Evolutionary conservation across 2,797 vertebrate genomes (phyloP).

Genomic region (Valencia hispanica): DNA sequence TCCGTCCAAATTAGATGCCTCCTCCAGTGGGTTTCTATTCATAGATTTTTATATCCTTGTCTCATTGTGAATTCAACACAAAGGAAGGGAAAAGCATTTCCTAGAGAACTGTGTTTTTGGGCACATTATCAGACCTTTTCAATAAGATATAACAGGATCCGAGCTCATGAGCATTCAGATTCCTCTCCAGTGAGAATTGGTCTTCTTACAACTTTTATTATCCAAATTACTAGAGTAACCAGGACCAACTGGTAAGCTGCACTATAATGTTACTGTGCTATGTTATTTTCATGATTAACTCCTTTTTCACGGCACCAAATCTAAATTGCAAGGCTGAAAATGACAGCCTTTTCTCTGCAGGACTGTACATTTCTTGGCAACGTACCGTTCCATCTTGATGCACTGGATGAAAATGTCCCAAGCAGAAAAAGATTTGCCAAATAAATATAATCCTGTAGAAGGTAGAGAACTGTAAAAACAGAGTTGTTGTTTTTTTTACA

Average conservation of each 20-base stretch:
- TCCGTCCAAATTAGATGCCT: slow-evolving; percentile 52
- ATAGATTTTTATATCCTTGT: slow-evolving; percentile 57
- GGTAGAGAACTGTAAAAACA: not conserved
- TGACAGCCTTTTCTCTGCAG: not conserved
- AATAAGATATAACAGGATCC: slow-evolving; percentile 13
- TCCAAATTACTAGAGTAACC: slow-evolving; percentile 23
- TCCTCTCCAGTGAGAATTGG: slow-evolving; percentile 23
- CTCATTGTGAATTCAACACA: slow-evolving; percentile 58
- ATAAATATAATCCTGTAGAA: not conserved
- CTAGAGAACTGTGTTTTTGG: slow-evolving; percentile 53
- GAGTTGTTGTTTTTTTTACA: not conserved
- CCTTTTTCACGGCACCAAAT: not conserved
- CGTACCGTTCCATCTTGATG: not conserved
- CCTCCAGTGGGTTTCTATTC: slow-evolving; percentile 62
- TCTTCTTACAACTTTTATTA: slow-evolving; percentile 32
- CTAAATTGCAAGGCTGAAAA: slow-evolving; percentile 3
- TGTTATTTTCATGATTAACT: not conserved
- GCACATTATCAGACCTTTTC: slow-evolving; percentile 41
- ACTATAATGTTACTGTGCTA: not conserved
- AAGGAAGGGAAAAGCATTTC: slow-evolving; percentile 53
- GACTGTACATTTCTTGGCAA: not conserved
- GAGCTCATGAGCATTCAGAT: slow-evolving; percentile 35
- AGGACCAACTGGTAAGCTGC: not conserved
- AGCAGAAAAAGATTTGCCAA: not conserved
- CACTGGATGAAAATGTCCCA: not conserved